These are phyloP conservation scores for Petaurus breviceps DNA, from an alignment of 2,113 vertebrate species.

Conservation along the genomic window DNA sequence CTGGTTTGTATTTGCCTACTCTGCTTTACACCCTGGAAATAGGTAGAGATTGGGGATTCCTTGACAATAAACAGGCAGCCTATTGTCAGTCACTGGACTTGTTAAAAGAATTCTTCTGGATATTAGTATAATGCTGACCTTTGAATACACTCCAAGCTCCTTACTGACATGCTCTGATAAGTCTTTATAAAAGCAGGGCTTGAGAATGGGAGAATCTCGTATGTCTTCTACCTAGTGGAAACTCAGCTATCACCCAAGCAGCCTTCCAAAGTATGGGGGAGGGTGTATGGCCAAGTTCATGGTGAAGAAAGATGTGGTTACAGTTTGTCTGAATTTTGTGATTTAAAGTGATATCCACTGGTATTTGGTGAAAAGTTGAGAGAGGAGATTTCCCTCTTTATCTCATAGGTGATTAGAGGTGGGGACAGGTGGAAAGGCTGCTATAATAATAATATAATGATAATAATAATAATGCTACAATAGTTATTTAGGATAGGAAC, in stretches of 20 bases:
- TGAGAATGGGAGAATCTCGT: not conserved
- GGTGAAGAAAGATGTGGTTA: not conserved
- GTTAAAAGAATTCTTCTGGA: not conserved
- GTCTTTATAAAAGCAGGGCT: not conserved
- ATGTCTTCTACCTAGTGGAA: not conserved
- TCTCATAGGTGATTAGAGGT: not conserved
- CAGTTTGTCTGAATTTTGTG: not conserved
- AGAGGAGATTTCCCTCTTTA: not conserved
- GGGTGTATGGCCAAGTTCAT: not conserved
- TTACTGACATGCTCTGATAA: not conserved
- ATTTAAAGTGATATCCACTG: not conserved
- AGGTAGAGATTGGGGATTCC: not conserved
- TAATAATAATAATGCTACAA: no score
- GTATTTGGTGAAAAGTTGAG: not conserved
- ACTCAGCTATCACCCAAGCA: not conserved
- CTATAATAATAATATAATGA: not conserved
- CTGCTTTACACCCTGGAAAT: constrained; percentile 20
- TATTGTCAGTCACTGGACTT: not conserved
- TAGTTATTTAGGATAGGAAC: not conserved
- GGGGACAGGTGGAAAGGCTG: not conserved
- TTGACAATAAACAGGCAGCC: not conserved
- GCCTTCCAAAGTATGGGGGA: not conserved
- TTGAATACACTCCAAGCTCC: not conserved
- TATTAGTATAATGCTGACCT: not conserved
- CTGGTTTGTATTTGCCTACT: constrained; percentile 7